Conservation (phyloP, 2,113 vertebrate species). For the Oncorhynchus tshawytscha region DNA sequence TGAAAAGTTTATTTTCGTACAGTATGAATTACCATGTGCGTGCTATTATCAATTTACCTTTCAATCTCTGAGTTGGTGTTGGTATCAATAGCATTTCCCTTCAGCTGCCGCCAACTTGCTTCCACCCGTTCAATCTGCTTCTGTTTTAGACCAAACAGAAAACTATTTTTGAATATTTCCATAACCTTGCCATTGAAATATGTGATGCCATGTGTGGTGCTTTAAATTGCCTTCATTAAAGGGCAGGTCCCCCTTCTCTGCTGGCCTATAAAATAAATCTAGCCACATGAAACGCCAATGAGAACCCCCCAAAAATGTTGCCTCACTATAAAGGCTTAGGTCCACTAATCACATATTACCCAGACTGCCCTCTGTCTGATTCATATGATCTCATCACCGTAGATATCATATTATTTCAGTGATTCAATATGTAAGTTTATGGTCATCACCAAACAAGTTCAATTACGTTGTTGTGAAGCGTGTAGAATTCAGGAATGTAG, state of each 20-base stretch:
- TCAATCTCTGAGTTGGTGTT: no score
- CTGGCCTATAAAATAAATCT: conserved; percentile 37
- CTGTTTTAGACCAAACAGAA: conserved; percentile 1
- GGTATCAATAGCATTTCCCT: background rate
- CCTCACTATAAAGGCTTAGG: background rate
- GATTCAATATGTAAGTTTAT: background rate
- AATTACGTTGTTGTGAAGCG: background rate
- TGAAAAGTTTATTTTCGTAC: no score
- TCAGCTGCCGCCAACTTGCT: background rate
- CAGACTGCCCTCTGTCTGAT: background rate
- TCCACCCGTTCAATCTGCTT: conserved; percentile 2
- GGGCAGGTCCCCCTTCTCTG: conserved; percentile 25
- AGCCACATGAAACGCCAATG: conserved; percentile 35
- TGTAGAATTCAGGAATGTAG: background rate
- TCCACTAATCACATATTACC: background rate
- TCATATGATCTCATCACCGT: no score
- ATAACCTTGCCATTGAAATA: conserved; percentile 34
- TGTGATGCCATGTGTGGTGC: conserved; percentile 31
- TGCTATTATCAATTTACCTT: no score
- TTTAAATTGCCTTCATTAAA: conserved; percentile 35
- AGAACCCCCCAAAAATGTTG: background rate
- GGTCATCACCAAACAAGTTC: background rate
- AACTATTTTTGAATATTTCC: conserved; percentile 19
- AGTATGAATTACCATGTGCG: no score
- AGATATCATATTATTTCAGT: no score